phyloP scores from a whole-genome alignment of 1,140 invertebrate species.

The Aethina tumida region DNA sequence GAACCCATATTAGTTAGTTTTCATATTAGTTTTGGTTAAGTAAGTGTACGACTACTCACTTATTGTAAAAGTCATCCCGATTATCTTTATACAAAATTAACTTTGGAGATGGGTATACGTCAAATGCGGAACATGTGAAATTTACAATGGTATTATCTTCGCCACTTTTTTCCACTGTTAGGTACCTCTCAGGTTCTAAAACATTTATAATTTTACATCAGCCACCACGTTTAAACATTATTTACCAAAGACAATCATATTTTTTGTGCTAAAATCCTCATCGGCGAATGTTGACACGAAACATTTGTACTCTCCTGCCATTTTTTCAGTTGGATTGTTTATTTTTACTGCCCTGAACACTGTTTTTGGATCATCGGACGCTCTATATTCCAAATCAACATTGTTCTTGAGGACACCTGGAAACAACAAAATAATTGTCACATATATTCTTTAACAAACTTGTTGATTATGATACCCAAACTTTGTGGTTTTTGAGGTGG shows the following conservation, averaged over 20 bases:
- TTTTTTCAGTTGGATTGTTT: conserved; percentile 50
- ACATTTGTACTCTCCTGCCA: conserved; percentile 57
- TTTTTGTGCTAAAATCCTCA: conserved; percentile 45
- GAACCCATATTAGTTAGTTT: conserved; percentile 7
- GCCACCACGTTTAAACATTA: neutral
- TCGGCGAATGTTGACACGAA: conserved; percentile 51
- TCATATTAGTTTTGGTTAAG: conserved; percentile 1
- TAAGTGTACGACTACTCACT: conserved; percentile 12
- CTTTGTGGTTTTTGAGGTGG: conserved; percentile 42
- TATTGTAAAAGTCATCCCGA: conserved; percentile 19
- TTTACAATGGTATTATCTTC: conserved; percentile 29
- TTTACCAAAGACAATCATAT: conserved; percentile 55
- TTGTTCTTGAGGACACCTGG: conserved; percentile 38
- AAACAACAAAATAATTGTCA: neutral
- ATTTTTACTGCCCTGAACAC: conserved; percentile 58
- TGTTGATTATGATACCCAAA: conserved; percentile 25
- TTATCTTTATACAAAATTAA: conserved; percentile 30
- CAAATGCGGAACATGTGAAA: conserved; percentile 36
- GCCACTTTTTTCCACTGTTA: conserved; percentile 21
- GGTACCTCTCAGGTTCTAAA: conserved; percentile 28
- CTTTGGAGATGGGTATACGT: conserved; percentile 38
- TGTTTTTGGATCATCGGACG: conserved; percentile 45
- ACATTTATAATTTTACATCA: conserved; percentile 7
- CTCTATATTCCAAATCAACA: conserved; percentile 48
- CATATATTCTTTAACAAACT: neutral